phyloP scores from a whole-genome alignment of 2,113 vertebrate species.

The Polypterus bichir region DNA sequence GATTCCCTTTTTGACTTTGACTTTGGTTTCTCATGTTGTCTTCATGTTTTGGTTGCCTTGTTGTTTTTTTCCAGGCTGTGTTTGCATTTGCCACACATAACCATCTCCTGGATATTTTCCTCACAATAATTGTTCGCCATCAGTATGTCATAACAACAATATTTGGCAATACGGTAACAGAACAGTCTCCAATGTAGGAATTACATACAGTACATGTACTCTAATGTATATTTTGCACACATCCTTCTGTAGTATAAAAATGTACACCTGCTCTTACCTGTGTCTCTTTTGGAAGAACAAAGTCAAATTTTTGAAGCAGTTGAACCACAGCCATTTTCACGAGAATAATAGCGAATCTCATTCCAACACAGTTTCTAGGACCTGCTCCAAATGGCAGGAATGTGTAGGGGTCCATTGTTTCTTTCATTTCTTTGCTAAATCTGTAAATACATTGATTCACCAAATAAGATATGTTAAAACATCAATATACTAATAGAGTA shows the following conservation, averaged over 20 bases:
- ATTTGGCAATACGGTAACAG: neutral
- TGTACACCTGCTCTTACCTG: slow-evolving; percentile 36
- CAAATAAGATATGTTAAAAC: slow-evolving; percentile 1
- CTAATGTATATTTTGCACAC: neutral
- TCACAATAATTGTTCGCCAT: neutral
- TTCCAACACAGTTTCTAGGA: slow-evolving; percentile 64
- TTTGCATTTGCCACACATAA: no score
- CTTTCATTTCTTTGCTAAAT: slow-evolving; percentile 55
- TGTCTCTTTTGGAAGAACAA: slow-evolving; percentile 57
- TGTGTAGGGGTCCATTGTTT: slow-evolving; percentile 38
- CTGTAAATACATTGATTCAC: slow-evolving; percentile 24
- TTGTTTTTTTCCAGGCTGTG: no score
- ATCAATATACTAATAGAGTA: neutral
- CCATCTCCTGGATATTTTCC: neutral
- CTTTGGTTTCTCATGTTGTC: no score
- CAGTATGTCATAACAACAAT: no score
- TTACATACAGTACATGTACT: neutral
- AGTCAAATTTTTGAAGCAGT: slow-evolving; percentile 53
- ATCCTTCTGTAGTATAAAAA: no score
- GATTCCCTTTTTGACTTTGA: no score
- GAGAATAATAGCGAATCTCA: slow-evolving; percentile 55
- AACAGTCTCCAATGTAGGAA: neutral
- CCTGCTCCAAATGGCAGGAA: slow-evolving; percentile 65
- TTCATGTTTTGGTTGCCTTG: no score
- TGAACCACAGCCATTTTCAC: slow-evolving; percentile 47